These are phyloP conservation scores for Panopea generosa DNA, from an alignment of 2,888 invertebrate species.

Conservation along the genomic window DNA sequence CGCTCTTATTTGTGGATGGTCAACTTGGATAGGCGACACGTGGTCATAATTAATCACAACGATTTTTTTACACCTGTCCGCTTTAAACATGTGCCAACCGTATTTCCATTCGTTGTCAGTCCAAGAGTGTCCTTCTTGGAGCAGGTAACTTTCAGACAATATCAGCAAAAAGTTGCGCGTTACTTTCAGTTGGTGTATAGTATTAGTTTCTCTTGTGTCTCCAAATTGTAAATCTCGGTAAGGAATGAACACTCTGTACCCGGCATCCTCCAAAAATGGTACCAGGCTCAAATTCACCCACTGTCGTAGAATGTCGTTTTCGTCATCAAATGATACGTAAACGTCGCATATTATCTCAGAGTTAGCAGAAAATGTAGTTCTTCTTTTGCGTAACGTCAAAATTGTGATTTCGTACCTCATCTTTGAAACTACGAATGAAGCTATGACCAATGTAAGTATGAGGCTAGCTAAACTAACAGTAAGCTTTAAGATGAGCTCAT, in stretches of 20 bases:
- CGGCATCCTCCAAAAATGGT: conserved; percentile 7
- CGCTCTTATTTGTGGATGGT: conserved; percentile 30
- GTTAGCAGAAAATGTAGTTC: not conserved
- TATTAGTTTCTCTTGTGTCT: conserved; percentile 26
- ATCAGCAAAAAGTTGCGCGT: conserved; percentile 37
- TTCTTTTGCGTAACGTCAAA: conserved; percentile 3
- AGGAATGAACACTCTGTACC: conserved; percentile 32
- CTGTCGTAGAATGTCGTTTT: conserved; percentile 16
- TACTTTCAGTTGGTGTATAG: conserved; percentile 12
- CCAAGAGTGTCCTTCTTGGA: conserved; percentile 13
- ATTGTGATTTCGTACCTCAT: conserved; percentile 36
- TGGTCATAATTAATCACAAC: conserved; percentile 44
- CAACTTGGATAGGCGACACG: conserved; percentile 22
- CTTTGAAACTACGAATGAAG: not conserved
- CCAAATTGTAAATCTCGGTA: conserved; percentile 34
- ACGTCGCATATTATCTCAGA: conserved; percentile 27
- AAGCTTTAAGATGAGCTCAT: not conserved
- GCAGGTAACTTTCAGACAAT: conserved; percentile 29
- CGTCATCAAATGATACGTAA: conserved; percentile 42
- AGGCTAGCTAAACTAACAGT: not conserved
- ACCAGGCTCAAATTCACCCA: conserved; percentile 37
- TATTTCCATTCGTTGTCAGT: conserved; percentile 48
- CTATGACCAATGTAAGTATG: conserved; percentile 9
- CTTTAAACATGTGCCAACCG: conserved; percentile 29
- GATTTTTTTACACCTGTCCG: conserved; percentile 21